Evolutionary conservation across 92 coral and sea anemone genomes (phyloP), one percentile per base, ranked within the genome.

Genomic region (Porites lobata): DNA sequence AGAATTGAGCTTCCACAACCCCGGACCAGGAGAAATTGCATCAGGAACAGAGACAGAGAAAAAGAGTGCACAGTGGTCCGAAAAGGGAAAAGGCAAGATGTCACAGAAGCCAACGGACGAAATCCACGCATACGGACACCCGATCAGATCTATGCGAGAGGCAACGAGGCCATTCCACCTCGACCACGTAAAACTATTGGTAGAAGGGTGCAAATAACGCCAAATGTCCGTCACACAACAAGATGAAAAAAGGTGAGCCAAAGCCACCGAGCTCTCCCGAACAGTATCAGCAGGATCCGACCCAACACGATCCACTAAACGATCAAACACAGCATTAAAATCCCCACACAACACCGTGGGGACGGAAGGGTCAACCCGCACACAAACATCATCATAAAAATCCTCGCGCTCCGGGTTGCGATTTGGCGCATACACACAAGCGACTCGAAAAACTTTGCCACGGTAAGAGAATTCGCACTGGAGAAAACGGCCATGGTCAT

Each of bases 241-340:
- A 19, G 90, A 80, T 0, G 29, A 7, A 7, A 90, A 80, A 12
- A 94, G 83, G 10, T 38, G 32, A 0, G 26, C 2, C 0, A 94
- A 64, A 13, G 59, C 68, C 3, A 19, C 38, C 0, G 81, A 58
- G 10, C 87, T 77, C 5, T 90, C 88, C 8, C 82, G 81, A 12
- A 56, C 50, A 0, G 71, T 2, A 1, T 77, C 79, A 11, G 50
- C 74, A 17, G 67, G 52, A 15, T 26, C 18, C 11, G 86, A 54
- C 8, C 87, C 89, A 9, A 68, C 69, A 7, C 94, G 56, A 18
- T 94, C 94, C 0, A 79, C 0, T 0, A 69, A 18, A 0, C 84
- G 85, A 15, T 94, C 91, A 9, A 89, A 76, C 0, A 94, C 98
- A 4, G 95, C 22, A 20, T 92, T 92, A 59, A 92, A 90, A 21